These are phyloP conservation scores for Drosophila greeni DNA, from an alignment of 2,888 invertebrate genomes.

Conservation along the genomic window DNA sequence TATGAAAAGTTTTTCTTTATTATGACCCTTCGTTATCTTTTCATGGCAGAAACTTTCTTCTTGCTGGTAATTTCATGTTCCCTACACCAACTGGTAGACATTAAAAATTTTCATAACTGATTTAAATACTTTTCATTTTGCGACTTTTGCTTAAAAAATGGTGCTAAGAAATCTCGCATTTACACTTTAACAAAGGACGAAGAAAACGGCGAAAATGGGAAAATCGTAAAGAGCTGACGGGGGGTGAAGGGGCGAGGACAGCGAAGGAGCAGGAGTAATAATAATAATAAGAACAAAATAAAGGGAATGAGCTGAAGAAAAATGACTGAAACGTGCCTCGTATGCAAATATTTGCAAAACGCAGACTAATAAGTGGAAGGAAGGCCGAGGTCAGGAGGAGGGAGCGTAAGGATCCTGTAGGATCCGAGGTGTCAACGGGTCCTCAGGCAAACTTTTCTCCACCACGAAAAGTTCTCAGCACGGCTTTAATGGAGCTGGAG, in stretches of 20 bases:
- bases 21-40: conserved; percentile 1
- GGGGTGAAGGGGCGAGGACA: background rate
- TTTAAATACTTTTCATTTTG: conserved; percentile 32
- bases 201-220: conserved; percentile 16
- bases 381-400: conserved; percentile 12
- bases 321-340: conserved; percentile 72
- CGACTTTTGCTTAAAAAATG: conserved; percentile 55
- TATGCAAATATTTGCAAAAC: conserved; percentile 75
- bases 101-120: conserved; percentile 27
- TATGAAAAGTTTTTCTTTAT: background rate
- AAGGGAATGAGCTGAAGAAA: conserved; percentile 55
- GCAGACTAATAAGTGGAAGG: conserved; percentile 69
- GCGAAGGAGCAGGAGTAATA: conserved; percentile 50
- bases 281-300: conserved; percentile 51
- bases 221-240: conserved; percentile 12
- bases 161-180: conserved; percentile 70
- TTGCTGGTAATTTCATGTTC: conserved; percentile 4
- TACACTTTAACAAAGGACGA: conserved; percentile 51
- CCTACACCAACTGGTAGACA: conserved; percentile 1
- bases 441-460: conserved; percentile 6
- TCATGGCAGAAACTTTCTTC: background rate
- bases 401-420: background rate
- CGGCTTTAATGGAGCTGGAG: conserved; percentile 11
- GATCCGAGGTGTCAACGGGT: conserved; percentile 17
- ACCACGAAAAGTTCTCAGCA: background rate